Evolutionary conservation across 2,797 vertebrate species (phyloP).

Genomic region (Gila robusta): DNA sequence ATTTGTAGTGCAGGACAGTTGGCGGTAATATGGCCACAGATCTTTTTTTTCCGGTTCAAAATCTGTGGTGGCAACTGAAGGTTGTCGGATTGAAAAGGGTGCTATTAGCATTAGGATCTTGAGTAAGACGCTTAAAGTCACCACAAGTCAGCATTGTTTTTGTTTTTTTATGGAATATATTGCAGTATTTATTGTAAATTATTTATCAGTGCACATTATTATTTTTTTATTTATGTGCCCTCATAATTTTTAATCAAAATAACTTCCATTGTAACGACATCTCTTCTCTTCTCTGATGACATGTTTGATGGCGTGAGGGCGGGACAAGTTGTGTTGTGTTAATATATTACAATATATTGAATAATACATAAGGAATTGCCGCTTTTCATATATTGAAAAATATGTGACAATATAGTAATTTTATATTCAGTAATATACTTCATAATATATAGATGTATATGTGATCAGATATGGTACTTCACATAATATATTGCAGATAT

Average conservation of each 20-base stretch:
- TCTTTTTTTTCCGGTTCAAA: not conserved
- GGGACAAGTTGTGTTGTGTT: not conserved
- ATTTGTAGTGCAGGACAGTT: constrained; percentile 18
- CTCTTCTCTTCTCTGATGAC: not conserved
- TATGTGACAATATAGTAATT: no score
- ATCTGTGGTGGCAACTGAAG: not conserved
- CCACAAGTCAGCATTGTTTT: no score
- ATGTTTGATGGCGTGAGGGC: not conserved
- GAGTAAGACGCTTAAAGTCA: not conserved
- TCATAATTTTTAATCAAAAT: not conserved
- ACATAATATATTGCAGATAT: no score
- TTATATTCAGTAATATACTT: no score
- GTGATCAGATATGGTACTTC: no score
- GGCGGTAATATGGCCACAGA: not conserved
- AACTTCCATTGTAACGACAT: not conserved
- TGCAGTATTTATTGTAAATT: not conserved
- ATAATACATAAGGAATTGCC: no score
- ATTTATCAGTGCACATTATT: not conserved
- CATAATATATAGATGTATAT: no score
- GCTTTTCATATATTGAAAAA: no score
- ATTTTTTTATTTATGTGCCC: not conserved
- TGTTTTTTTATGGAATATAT: no score
- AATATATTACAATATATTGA: no score
- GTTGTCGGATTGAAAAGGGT: not conserved
- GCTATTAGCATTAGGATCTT: not conserved